Conservation (phyloP, 2,113 vertebrate species). For the Xiphophorus hellerii region DNA sequence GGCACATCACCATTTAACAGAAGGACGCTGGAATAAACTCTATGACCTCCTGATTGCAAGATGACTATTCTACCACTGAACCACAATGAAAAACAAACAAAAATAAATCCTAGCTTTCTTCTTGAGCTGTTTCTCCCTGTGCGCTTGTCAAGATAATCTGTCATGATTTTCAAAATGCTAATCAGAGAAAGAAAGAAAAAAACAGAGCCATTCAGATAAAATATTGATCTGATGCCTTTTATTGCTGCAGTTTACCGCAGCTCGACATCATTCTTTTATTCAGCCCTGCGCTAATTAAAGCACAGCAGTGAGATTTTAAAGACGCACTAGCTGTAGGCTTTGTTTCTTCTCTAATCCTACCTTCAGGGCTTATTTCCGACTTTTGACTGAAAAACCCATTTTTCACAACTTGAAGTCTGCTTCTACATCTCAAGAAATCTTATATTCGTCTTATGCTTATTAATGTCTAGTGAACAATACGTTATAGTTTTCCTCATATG, state of each 20-base stretch:
- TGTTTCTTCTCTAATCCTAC: conserved; percentile 26
- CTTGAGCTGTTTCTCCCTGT: not conserved
- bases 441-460: not conserved
- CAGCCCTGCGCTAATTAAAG: conserved; percentile 51
- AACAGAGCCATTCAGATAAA: conserved; percentile 6
- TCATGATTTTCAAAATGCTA: conserved; percentile 26
- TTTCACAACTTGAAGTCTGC: not conserved
- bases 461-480: not conserved
- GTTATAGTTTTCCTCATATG: not conserved
- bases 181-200: conserved; percentile 23
- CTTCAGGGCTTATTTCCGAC: conserved; percentile 30
- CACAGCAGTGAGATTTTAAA: conserved; percentile 35
- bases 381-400: not conserved
- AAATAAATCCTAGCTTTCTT: not conserved
- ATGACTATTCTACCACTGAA: too few species aligned
- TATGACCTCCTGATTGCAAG: too few species aligned
- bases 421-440: conserved; percentile 1
- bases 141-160: conserved; percentile 14
- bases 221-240: conserved; percentile 41
- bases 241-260: conserved; percentile 28
- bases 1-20: too few species aligned
- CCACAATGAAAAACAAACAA: not conserved
- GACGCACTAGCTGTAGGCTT: conserved; percentile 43
- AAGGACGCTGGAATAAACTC: too few species aligned
- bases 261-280: conserved; percentile 22